phyloP scores from a whole-genome alignment of 2,888 invertebrate species.

The Incurvaria masculella region DNA sequence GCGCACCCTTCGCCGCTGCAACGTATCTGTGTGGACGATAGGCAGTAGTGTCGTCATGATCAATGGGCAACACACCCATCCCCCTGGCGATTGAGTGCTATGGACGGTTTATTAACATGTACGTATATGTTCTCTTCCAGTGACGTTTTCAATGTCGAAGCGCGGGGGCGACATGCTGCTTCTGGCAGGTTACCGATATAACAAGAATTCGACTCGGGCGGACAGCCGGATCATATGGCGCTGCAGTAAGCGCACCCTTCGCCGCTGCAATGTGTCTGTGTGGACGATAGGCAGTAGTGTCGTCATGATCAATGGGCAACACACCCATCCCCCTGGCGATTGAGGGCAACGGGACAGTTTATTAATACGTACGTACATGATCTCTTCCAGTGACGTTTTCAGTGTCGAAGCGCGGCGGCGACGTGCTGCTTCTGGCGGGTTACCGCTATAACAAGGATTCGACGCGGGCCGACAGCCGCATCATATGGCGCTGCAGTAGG shows the following conservation, averaged over 20 bases:
- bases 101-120: no score
- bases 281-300: background rate
- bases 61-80: background rate
- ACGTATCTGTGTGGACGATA: background rate
- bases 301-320: background rate
- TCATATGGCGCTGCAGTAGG: conserved; percentile 36
- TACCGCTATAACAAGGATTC: conserved; percentile 32
- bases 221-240: conserved; percentile 20
- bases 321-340: background rate
- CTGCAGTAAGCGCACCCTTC: conserved; percentile 17
- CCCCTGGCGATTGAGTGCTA: background rate
- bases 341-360: no score
- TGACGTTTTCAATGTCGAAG: conserved; percentile 19
- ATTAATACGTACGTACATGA: no score
- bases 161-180: conserved; percentile 26
- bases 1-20: background rate
- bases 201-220: conserved; percentile 17
- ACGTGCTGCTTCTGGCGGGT: conserved; percentile 26
- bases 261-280: background rate
- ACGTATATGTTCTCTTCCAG: background rate
- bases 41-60: background rate
- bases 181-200: conserved; percentile 21
- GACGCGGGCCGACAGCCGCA: conserved; percentile 22
- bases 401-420: conserved; percentile 30
- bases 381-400: no score